These are phyloP conservation scores for Bufo bufo DNA, from an alignment of 2,113 vertebrate species.

Conservation along the genomic window DNA sequence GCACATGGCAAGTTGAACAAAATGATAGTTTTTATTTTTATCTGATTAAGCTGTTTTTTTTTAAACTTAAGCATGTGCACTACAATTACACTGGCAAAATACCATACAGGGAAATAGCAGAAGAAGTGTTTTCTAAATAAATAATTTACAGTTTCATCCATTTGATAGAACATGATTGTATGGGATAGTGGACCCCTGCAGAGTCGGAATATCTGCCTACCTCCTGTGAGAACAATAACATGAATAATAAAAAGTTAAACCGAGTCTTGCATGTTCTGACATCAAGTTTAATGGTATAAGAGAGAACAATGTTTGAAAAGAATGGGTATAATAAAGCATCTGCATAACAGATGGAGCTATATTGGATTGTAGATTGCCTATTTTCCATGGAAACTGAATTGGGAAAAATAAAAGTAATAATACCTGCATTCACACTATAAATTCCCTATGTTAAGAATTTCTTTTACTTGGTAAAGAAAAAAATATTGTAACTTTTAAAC, in stretches of 20 bases:
- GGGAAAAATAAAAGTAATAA: conserved; percentile 47
- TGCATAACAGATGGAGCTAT: conserved; percentile 56
- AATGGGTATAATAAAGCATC: conserved; percentile 36
- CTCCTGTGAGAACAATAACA: conserved; percentile 46
- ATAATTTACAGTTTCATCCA: conserved; percentile 46
- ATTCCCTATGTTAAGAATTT: background rate
- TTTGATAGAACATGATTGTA: conserved; percentile 21
- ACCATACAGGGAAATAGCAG: conserved; percentile 47
- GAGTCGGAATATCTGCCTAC: conserved; percentile 36
- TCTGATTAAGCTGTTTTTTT: conserved; percentile 24
- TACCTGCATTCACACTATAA: conserved; percentile 31
- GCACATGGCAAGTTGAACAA: background rate
- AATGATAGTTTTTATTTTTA: conserved; percentile 36
- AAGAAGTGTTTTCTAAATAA: conserved; percentile 40
- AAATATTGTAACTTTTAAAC: background rate
- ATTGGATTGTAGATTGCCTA: conserved; percentile 42
- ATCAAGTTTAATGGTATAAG: conserved; percentile 49
- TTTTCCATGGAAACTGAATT: conserved; percentile 20
- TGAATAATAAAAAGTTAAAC: conserved; percentile 55
- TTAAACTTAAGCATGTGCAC: conserved; percentile 8
- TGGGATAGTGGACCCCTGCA: conserved; percentile 40
- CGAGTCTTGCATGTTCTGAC: conserved; percentile 51
- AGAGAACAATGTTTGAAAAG: conserved; percentile 34
- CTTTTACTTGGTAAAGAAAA: conserved; percentile 27
- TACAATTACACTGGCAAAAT: conserved; percentile 31